Percentiles rank a stretch among this genome's conserved stretches.
phyloP scores from a whole-genome alignment of 2,888 invertebrate species.

The Coleophora flavipennella region DNA sequence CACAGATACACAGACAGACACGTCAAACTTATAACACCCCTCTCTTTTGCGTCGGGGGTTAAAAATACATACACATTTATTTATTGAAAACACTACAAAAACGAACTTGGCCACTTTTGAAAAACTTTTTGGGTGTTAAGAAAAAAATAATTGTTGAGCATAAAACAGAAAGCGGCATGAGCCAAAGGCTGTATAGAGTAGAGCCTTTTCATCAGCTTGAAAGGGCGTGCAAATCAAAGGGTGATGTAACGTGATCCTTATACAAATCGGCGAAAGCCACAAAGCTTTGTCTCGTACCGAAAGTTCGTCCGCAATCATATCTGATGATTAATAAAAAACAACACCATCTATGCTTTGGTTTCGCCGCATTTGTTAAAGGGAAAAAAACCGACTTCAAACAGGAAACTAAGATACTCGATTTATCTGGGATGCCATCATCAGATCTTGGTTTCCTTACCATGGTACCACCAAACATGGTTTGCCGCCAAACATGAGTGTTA shows the following conservation, averaged over 20 bases:
- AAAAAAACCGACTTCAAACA: too few relatives aligned
- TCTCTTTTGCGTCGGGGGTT: too few relatives aligned
- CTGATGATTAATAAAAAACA: conserved; percentile 16
- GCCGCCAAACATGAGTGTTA: too few relatives aligned
- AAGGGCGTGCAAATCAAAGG: conserved; percentile 31
- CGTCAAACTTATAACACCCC: too few relatives aligned
- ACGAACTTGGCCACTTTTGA: too few relatives aligned
- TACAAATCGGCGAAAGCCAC: conserved; percentile 31
- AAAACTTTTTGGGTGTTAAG: not conserved
- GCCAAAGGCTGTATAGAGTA: conserved; percentile 23
- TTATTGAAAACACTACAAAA: too few relatives aligned
- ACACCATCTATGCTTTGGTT: not conserved
- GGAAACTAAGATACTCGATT: too few relatives aligned
- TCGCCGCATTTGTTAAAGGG: not conserved
- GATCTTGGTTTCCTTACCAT: too few relatives aligned
- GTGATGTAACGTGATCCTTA: conserved; percentile 39
- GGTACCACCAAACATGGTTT: not conserved
- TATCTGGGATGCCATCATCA: too few relatives aligned
- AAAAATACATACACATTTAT: too few relatives aligned
- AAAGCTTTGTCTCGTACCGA: conserved; percentile 39
- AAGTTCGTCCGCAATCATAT: conserved; percentile 42
- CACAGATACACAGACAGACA: too few relatives aligned
- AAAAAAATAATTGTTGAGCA: not conserved
- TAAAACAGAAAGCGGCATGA: conserved; percentile 13
- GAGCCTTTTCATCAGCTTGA: conserved; percentile 22